Percentiles rank a stretch among this genome's conserved stretches.
phyloP scores from a whole-genome alignment of 2,113 vertebrate species.

The Lichenostomus cassidix region DNA sequence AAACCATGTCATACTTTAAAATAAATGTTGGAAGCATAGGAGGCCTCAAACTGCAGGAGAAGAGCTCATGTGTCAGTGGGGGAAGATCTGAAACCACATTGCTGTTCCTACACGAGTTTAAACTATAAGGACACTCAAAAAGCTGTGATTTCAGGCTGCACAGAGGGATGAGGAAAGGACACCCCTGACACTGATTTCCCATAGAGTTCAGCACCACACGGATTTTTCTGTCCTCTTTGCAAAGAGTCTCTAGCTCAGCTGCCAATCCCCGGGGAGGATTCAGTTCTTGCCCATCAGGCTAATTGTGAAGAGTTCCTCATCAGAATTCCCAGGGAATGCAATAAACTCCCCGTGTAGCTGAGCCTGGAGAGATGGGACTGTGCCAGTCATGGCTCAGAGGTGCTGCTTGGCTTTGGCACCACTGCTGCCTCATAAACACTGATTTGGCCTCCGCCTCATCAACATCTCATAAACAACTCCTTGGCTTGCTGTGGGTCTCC shows the following conservation, averaged over 20 bases:
- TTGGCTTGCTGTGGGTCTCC: constrained; percentile 33
- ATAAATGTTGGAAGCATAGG: neutral
- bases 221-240: neutral
- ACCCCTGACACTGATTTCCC: neutral
- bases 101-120: neutral
- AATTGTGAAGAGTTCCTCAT: neutral
- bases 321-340: constrained; percentile 1
- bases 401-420: constrained; percentile 51
- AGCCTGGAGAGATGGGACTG: constrained; percentile 31
- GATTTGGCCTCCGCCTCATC: constrained; percentile 28
- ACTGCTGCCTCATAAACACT: constrained; percentile 36
- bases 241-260: neutral
- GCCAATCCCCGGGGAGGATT: neutral
- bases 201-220: accelerated
- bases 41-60: neutral
- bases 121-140: neutral
- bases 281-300: neutral
- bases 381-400: constrained; percentile 30
- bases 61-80: neutral
- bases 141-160: neutral
- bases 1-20: neutral
- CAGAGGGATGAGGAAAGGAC: neutral
- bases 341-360: neutral
- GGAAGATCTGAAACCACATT: neutral
- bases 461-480: constrained; percentile 57